Base-by-base conservation (phyloP, 2,888 invertebrate genomes). In the Neoascia interrupta region DNA sequence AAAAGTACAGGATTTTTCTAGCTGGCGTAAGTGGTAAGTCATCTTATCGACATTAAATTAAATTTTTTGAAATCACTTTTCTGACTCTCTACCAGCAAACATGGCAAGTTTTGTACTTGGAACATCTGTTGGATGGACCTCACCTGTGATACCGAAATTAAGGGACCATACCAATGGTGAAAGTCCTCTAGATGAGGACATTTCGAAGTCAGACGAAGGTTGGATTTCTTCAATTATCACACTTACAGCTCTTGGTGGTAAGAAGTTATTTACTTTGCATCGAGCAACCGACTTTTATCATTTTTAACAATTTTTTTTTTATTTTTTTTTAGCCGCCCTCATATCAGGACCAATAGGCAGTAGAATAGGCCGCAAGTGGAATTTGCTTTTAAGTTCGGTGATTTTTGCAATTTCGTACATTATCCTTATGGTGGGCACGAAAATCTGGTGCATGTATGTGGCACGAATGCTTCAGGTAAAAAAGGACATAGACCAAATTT, bases 211-310 rank as follows among this genome's bases (percentile, higher is more conserved):
- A 18, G 90, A 94, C 84, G 90, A 91, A 82, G 93, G 94, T 6
- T 95, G 94, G 94, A 91, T 95, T 61, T 93, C 93, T 1, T 93
- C 94, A 1, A 87, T 94, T 31, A 89, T 94, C 19, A 91, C 94
- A 0, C 85, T 94, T 49, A 94, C 94, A 31, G 93, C 94, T 3
- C 88, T 93, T 39, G 85, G 92, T 41, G 92, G 93, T 92, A 82
- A 88, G 88, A n/a, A n/a, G n/a, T n/a, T n/a, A n/a, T n/a, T n/a
- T n/a, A n/a, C n/a, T n/a, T n/a, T n/a, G n/a, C n/a, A n/a, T n/a
- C n/a, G n/a, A n/a, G 26, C 26, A 8, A 3, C 18, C 5, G n/a
- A 11, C 34, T 8, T 45, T n/a, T 26, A 16, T 15, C 8, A 6
- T 45, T 23, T 10, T 11, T 3, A 19, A 0, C 15, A 5, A 13